Evolutionary conservation across 2,113 vertebrate species (phyloP).

Genomic region (Melospiza melodia): DNA sequence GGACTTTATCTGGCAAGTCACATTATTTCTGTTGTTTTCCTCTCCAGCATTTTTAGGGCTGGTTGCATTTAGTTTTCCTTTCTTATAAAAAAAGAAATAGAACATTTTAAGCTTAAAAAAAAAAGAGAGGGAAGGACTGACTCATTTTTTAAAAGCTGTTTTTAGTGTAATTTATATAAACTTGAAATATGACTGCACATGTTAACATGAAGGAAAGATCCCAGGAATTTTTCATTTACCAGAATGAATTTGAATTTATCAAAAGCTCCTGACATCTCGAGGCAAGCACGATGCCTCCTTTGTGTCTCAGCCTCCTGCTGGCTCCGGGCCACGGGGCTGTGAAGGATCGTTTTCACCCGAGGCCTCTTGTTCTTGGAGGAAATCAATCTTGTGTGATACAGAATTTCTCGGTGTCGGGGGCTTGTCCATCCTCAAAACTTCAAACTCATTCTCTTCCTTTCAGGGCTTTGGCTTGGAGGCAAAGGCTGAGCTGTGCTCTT

Average conservation of each 20-base stretch:
- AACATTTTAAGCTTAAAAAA: neutral
- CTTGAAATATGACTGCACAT: neutral
- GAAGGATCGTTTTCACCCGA: constrained; percentile 53
- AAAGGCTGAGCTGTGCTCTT: constrained; percentile 22
- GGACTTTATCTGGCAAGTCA: neutral
- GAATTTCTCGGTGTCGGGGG: neutral
- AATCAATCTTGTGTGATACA: constrained; percentile 51
- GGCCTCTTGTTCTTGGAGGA: constrained; percentile 42
- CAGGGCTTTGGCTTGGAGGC: constrained; percentile 46
- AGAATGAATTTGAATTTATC: constrained; percentile 41
- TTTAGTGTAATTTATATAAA: neutral
- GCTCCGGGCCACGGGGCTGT: constrained; percentile 35
- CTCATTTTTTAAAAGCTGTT: neutral
- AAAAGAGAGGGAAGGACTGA: neutral
- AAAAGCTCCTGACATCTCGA: constrained; percentile 47
- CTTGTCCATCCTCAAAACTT: constrained; percentile 56
- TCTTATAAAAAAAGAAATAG: neutral
- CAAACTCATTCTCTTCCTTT: constrained; percentile 35
- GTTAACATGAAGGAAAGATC: constrained; percentile 17
- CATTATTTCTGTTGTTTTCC: neutral
- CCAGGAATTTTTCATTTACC: constrained; percentile 40
- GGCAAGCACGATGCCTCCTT: constrained; percentile 33
- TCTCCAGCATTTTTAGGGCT: neutral
- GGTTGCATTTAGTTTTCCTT: neutral
- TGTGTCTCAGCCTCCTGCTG: constrained; percentile 23